phyloP scores from a whole-genome alignment of 1,140 invertebrate species.

The Drosophila parabipectinata region DNA sequence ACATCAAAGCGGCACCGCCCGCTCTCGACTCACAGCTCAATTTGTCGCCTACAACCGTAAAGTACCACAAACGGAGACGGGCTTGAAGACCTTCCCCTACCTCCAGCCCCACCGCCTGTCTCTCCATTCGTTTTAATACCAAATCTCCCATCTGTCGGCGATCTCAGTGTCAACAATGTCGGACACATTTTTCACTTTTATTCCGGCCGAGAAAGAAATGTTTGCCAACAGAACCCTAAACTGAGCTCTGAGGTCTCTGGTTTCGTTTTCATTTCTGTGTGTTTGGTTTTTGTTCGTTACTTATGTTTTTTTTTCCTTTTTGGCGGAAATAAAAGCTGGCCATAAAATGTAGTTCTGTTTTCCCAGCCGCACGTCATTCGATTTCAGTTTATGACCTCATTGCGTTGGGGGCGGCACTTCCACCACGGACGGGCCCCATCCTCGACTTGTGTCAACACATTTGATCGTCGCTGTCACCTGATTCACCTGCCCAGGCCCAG shows the following conservation, averaged over 20 bases:
- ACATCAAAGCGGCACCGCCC: slow-evolving; percentile 38
- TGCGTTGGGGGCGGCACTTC: slow-evolving; percentile 62
- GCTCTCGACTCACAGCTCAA: slow-evolving; percentile 60
- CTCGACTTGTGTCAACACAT: slow-evolving; percentile 62
- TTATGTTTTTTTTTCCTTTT: slow-evolving; percentile 19
- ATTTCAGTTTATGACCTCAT: slow-evolving; percentile 64
- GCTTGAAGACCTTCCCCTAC: background rate
- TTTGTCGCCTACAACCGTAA: slow-evolving; percentile 82
- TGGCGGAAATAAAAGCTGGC: slow-evolving; percentile 64
- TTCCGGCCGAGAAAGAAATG: slow-evolving; percentile 41
- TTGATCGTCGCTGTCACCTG: slow-evolving; percentile 69
- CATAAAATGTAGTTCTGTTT: slow-evolving; percentile 46
- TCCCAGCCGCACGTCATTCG: slow-evolving; percentile 46
- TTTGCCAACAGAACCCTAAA: slow-evolving; percentile 56
- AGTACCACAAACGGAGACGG: slow-evolving; percentile 45
- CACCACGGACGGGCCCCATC: slow-evolving; percentile 6
- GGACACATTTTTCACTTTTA: slow-evolving; percentile 74
- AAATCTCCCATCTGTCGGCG: slow-evolving; percentile 1
- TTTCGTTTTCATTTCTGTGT: slow-evolving; percentile 55
- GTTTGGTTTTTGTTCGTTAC: slow-evolving; percentile 25
- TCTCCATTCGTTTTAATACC: background rate
- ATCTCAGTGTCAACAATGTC: slow-evolving; percentile 57
- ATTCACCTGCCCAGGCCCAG: slow-evolving; percentile 42
- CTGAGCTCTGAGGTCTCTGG: slow-evolving; percentile 8
- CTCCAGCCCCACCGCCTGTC: background rate